These are phyloP conservation scores for Ornithoptera priamus DNA, from an alignment of 2,888 invertebrate species.

Conservation along the genomic window DNA sequence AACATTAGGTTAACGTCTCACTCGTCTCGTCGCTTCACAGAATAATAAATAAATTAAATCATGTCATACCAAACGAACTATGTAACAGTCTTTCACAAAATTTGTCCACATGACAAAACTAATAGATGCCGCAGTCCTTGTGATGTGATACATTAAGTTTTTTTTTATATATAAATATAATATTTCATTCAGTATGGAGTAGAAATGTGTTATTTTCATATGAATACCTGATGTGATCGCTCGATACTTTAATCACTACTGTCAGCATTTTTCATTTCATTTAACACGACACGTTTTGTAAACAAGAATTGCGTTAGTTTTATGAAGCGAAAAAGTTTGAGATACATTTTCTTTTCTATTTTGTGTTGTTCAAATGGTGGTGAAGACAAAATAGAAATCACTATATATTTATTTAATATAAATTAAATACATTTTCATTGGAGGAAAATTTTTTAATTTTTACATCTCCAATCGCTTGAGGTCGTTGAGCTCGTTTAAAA, in stretches of 20 bases:
- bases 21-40: too few species aligned
- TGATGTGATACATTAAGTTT: conserved; percentile 1
- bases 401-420: not conserved
- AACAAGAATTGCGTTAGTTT: not conserved
- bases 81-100: not conserved
- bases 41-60: not conserved
- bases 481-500: too few species aligned
- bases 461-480: too few species aligned
- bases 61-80: not conserved
- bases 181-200: not conserved
- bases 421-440: not conserved
- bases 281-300: not conserved
- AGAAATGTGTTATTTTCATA: not conserved
- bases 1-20: too few species aligned
- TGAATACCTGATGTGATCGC: conserved; percentile 7
- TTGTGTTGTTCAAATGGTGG: not conserved
- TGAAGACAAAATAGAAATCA: not conserved
- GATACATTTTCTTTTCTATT: not conserved
- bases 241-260: not conserved
- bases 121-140: not conserved
- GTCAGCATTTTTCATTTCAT: conserved; percentile 6
- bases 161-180: not conserved
- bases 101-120: not conserved
- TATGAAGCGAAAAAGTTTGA: not conserved
- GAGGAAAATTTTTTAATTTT: too few species aligned